Percentiles rank a stretch among this genome's conserved stretches.
Evolutionary conservation across 2,888 invertebrate genomes (phyloP).

Genomic region (Drosophila nr. fundita): DNA sequence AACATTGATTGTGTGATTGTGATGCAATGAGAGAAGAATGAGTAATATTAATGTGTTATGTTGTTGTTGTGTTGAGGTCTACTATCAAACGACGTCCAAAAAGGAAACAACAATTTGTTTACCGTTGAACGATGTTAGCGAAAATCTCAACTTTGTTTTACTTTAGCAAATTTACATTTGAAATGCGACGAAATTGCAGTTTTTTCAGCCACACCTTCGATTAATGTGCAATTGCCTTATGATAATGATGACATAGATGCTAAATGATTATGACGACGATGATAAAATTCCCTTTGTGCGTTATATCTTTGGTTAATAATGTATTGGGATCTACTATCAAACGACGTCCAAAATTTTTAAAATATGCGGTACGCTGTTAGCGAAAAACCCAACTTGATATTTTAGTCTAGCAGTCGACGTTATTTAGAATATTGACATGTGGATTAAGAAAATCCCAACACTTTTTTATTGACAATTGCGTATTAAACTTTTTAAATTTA

Average conservation of each 20-base stretch:
- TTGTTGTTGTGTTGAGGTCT: constrained; percentile 51
- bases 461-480: constrained; percentile 24
- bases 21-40: constrained; percentile 16
- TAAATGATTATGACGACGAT: neutral
- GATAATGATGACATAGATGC: neutral
- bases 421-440: constrained; percentile 16
- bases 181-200: constrained; percentile 26
- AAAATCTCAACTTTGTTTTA: constrained; percentile 61
- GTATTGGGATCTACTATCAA: constrained; percentile 72
- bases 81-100: constrained; percentile 68
- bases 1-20: constrained; percentile 17
- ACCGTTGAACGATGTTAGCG: constrained; percentile 59
- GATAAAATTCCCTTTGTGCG: neutral
- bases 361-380: constrained; percentile 62
- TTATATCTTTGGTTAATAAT: neutral
- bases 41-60: constrained; percentile 9
- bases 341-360: constrained; percentile 54
- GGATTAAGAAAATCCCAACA: constrained; percentile 16
- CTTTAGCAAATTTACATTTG: constrained; percentile 53
- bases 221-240: constrained; percentile 12
- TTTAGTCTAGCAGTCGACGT: constrained; percentile 53
- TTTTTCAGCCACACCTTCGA: constrained; percentile 30
- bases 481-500: neutral
- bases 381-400: constrained; percentile 63
- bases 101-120: constrained; percentile 16